Conservation (phyloP, 2,113 vertebrate genomes). For the Gymnobelideus leadbeateri region DNA sequence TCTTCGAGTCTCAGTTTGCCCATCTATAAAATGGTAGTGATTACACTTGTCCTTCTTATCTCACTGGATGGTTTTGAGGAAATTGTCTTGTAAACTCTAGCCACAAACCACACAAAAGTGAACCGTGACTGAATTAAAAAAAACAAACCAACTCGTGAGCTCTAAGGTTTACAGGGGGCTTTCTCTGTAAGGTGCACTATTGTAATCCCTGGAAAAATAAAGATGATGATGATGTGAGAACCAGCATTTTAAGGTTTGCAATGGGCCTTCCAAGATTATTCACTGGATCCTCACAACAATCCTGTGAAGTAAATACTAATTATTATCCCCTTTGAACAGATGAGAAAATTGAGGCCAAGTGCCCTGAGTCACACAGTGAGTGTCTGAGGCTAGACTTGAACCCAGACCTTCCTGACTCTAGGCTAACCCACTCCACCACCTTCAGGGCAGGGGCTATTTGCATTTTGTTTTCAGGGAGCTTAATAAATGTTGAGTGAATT, state of each 20-base stretch:
- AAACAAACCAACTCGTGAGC: neutral
- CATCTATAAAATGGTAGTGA: neutral
- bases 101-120: neutral
- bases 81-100: neutral
- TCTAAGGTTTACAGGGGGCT: neutral
- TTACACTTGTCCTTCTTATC: neutral
- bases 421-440: neutral
- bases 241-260: neutral
- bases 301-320: neutral
- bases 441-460: neutral
- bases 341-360: slow-evolving; percentile 9
- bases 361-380: neutral
- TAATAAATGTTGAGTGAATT: neutral
- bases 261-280: neutral
- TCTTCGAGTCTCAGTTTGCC: neutral
- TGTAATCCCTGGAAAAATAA: neutral
- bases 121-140: neutral
- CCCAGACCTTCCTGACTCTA: neutral
- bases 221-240: neutral
- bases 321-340: neutral
- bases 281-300: neutral
- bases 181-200: neutral
- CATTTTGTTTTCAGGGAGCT: neutral
- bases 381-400: neutral
- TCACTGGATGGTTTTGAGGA: neutral